Evolutionary conservation across 2,113 vertebrate genomes (phyloP).

Genomic region (Halichoerus grypus): DNA sequence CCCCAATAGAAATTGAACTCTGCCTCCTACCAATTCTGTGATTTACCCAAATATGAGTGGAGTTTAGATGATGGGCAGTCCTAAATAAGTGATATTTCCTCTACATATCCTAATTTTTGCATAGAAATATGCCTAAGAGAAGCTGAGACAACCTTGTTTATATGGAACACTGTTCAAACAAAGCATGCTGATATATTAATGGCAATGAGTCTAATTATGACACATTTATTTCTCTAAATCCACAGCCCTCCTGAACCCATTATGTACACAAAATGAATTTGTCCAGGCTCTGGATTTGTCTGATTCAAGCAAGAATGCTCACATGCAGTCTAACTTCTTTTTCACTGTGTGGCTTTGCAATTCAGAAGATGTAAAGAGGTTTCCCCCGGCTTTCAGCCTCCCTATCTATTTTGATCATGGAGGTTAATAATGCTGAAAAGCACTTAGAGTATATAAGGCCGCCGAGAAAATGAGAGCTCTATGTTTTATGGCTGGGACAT

Average conservation of each 20-base stretch:
- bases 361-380: slow-evolving; percentile 75
- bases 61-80: neutral
- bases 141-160: neutral
- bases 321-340: neutral
- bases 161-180: slow-evolving; percentile 35
- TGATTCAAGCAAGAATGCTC: slow-evolving; percentile 44
- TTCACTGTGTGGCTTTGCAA: slow-evolving; percentile 71
- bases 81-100: neutral
- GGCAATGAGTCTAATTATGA: slow-evolving; percentile 55
- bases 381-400: slow-evolving; percentile 74
- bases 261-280: slow-evolving; percentile 40
- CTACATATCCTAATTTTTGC: neutral
- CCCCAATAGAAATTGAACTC: neutral
- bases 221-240: slow-evolving; percentile 64
- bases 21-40: neutral
- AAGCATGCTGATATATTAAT: slow-evolving; percentile 24
- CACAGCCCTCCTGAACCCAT: neutral
- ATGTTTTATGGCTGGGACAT: slow-evolving; percentile 81
- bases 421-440: slow-evolving; percentile 84
- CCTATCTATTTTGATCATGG: slow-evolving; percentile 80
- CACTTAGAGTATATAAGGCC: slow-evolving; percentile 77
- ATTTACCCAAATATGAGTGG: neutral
- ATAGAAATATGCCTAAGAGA: slow-evolving; percentile 39
- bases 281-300: neutral
- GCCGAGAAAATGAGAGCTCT: slow-evolving; percentile 80